Evolutionary conservation across 2,797 vertebrate species (phyloP), one percentile per base, ranked within the genome.

Genomic region (Oryzias sinensis): DNA sequence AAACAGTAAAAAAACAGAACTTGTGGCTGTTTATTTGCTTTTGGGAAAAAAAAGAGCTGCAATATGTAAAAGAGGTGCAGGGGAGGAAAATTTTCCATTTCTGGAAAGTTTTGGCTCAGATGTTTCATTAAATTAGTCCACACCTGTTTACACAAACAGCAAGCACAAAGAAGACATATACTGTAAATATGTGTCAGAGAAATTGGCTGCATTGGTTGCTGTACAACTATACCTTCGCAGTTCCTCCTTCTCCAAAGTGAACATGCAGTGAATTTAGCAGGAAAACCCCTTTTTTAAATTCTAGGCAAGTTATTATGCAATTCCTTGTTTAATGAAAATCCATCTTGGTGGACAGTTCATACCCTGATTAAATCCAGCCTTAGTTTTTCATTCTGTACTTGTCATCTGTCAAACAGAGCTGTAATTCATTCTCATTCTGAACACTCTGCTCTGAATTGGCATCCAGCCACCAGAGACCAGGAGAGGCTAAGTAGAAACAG

Each of bases 401-500:
- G 71, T 81, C 72, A 73, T 81, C 47, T 81, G 64, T 77, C 62
- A 74, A 75, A 88, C 78, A 77, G 78, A 84, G 72, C 52, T 56
- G 70, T 59, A 75, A 81, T 88, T 79, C 72, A 81, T 84, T 78
- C 74, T 76, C 71, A 80, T 79, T 70, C 73, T 53, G 64, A 70
- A 81, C 76, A 84, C 68, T 65, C 72, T 69, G 72, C 76, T 70
- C 73, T 86, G 68, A 80, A 76, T 75, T 74, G 77, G 74, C 59
- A 83, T 62, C 59, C 73, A 72, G 80, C 77, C 82, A 84, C 81
- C 70, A 72, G 84, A 86, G 82, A 84, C 80, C 82, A 67, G 68
- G 61, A 70, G 64, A 82, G 77, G 72, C 79, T 83, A 85, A 85
- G 76, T 82, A 80, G 85, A 86, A 88, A 85, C 85, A 89, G 83